Evolutionary conservation across 2,888 invertebrate genomes (phyloP).

Genomic region (Exocentrus adspersus): DNA sequence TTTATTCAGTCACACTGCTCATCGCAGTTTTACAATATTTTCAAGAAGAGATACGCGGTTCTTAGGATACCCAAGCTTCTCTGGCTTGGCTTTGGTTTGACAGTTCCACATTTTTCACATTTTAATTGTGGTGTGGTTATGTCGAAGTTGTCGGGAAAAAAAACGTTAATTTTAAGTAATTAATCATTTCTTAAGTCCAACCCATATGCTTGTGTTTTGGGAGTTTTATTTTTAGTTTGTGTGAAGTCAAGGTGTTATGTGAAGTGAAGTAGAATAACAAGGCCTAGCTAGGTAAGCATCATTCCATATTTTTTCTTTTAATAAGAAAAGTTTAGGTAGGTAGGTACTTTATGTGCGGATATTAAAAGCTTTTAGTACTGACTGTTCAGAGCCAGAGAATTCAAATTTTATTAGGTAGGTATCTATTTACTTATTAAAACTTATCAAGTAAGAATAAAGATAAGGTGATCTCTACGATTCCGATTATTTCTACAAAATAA

Average conservation of each 20-base stretch:
- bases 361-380: too few relatives aligned
- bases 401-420: not conserved
- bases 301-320: too few relatives aligned
- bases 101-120: too few relatives aligned
- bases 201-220: constrained; percentile 21
- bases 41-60: not conserved
- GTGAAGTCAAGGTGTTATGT: too few relatives aligned
- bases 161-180: constrained; percentile 22
- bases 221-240: constrained; percentile 20
- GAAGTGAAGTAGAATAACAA: too few relatives aligned
- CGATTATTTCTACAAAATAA: constrained; percentile 4
- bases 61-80: too few relatives aligned
- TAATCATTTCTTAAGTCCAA: constrained; percentile 10
- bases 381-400: too few relatives aligned
- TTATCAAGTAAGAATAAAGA: not conserved
- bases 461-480: not conserved
- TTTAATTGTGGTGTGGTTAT: constrained; percentile 28
- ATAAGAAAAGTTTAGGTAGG: constrained; percentile 13
- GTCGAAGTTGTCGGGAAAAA: too few relatives aligned
- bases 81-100: too few relatives aligned
- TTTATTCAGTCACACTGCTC: too few relatives aligned
- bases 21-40: not conserved
- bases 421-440: not conserved
- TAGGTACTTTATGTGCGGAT: too few relatives aligned
- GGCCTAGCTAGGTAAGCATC: too few relatives aligned